A percentile compares a stretch with the other conserved stretches of the same genome.
Conservation (phyloP, 64 coral and sea anemone genomes). For the Montipora capricornis region DNA sequence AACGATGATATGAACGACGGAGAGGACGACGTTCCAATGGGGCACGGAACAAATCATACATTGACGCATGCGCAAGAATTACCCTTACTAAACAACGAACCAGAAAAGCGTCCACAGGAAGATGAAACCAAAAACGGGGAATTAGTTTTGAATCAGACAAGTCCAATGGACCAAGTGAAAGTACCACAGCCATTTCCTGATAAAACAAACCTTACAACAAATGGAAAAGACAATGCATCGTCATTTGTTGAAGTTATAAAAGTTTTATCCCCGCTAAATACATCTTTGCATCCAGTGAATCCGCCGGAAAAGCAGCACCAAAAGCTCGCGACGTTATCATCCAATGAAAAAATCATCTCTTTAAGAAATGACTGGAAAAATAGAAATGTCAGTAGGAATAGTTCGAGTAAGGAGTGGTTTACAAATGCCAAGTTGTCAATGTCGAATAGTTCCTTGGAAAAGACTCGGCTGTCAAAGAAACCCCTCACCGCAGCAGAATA, state of each 20-base stretch:
- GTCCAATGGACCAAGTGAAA: not conserved
- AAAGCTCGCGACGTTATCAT: not conserved
- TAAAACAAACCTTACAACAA: not conserved
- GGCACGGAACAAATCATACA: not conserved
- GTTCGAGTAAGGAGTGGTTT: conserved; percentile 1
- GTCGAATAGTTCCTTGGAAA: conserved; percentile 4
- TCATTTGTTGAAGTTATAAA: not conserved
- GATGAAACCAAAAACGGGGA: not conserved
- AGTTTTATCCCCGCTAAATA: not conserved
- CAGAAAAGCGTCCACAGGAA: not conserved
- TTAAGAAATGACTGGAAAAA: not conserved
- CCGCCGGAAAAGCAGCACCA: not conserved
- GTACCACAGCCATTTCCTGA: not conserved
- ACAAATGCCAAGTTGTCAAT: not conserved
- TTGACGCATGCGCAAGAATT: not conserved
- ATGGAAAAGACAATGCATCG: not conserved
- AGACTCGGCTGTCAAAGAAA: not conserved
- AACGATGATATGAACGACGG: not conserved
- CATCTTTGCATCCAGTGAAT: not conserved
- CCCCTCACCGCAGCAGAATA: conserved; percentile 21
- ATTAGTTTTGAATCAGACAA: not conserved
- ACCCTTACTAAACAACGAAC: too few species aligned
- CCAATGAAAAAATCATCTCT: not conserved
- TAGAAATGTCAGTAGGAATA: not conserved
- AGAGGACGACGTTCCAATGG: not conserved